phyloP scores from a whole-genome alignment of 2,888 invertebrate genomes.

The Nysson spinosus region DNA sequence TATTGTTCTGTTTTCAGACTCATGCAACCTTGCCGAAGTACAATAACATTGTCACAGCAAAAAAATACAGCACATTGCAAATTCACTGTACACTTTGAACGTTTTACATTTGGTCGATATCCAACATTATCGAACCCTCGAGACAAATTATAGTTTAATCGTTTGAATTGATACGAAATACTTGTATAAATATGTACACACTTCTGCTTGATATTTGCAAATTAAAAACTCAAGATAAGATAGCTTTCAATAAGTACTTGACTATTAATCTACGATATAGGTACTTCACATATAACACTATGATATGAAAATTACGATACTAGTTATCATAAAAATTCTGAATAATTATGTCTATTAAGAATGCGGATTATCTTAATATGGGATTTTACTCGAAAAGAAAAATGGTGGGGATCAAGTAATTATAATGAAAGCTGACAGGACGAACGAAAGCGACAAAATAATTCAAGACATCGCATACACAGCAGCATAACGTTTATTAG shows the following conservation, averaged over 20 bases:
- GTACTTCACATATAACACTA: no score
- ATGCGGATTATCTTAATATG: neutral
- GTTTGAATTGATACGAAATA: neutral
- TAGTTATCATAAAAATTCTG: no score
- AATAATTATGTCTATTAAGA: no score
- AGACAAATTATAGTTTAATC: neutral
- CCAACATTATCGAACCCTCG: neutral
- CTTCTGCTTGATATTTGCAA: constrained; percentile 19
- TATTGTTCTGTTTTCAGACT: constrained; percentile 24
- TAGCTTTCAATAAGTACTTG: no score
- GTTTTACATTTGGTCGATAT: neutral
- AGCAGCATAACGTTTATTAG: constrained; percentile 76
- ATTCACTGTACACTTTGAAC: constrained; percentile 7
- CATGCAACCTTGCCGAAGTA: constrained; percentile 35
- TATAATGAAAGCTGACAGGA: constrained; percentile 59
- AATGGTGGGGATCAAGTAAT: constrained; percentile 24
- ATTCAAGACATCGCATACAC: constrained; percentile 74
- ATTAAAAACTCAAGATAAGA: no score
- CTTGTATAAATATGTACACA: neutral
- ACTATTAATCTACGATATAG: no score
- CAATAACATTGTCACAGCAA: constrained; percentile 9
- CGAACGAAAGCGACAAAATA: constrained; percentile 73
- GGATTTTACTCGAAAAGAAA: neutral
- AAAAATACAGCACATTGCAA: constrained; percentile 10
- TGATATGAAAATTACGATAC: no score